Evolutionary conservation across 2,113 vertebrate genomes (phyloP), one percentile per base, ranked within the genome.

Genomic region (Saccopteryx leptura): DNA sequence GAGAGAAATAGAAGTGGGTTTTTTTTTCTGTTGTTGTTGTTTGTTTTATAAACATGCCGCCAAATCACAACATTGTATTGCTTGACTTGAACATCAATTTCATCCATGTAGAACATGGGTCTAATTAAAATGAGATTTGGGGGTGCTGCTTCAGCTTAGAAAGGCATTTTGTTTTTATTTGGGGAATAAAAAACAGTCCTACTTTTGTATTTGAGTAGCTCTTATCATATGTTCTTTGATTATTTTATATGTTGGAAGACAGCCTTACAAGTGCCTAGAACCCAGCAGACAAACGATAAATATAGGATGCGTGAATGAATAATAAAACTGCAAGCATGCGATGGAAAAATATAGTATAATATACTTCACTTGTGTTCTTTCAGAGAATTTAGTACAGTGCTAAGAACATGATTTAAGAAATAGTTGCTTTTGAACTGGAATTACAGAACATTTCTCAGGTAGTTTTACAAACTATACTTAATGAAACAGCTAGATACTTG

Each of bases 21-120:
- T 39, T 39, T 39, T 39, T 39, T 39, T 39, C 39, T 39, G 39
- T 39, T 39, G 39, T 39, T 39, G 39, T 33, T 89, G 82, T 80
- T 60, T 84, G 28, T 76, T 63, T 68, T 69, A 31, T 61, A 91
- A 93, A 63, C 18, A 50, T 52, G 33, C 48, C 10, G 15, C 14
- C 39, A 93, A 54, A 83, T 65, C 63, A 75, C 65, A n/a, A 3
- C 71, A 54, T 31, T 23, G 0, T 31, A 61, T 86, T 68, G 74
- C 6, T 89, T 91, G 46, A 74, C 76, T 82, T 82, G 31, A 89
- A 74, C 48, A 75, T 65, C 54, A 80, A 80, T 89, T 92, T 63
- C 23, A 93, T 58, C 46, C 52, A 75, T 6, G 18, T 72, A 88
- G 56, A 95, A 54, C 8, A 33, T 21, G 15, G 2, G 9, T 69